Evolutionary conservation across 2,797 vertebrate genomes (phyloP).

Genomic region (Clarias fuscus): DNA sequence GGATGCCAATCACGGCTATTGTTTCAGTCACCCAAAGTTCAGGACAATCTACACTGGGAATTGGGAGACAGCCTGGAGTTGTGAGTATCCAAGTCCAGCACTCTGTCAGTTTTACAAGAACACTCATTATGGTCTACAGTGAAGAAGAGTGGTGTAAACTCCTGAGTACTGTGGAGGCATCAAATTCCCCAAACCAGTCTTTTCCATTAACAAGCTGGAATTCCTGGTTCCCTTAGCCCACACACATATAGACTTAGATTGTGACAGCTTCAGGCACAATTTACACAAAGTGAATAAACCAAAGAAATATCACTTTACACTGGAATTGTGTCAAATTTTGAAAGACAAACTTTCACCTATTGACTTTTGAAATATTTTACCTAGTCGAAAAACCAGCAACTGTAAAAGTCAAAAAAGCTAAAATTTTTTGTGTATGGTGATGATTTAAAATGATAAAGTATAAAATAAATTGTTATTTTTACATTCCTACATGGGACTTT

Average conservation of each 20-base stretch:
- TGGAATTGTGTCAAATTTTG: neutral
- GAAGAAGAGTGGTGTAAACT: slow-evolving; percentile 10
- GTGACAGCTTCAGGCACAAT: neutral
- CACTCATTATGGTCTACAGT: slow-evolving; percentile 2
- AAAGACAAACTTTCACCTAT: neutral
- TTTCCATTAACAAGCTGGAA: slow-evolving; percentile 28
- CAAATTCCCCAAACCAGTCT: slow-evolving; percentile 29
- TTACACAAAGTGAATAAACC: neutral
- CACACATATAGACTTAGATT: neutral
- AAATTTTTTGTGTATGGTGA: neutral
- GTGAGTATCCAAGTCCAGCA: slow-evolving; percentile 2
- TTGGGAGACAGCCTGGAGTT: slow-evolving; percentile 6
- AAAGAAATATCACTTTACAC: slow-evolving; percentile 17
- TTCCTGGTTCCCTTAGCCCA: slow-evolving; percentile 8
- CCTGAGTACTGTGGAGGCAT: slow-evolving; percentile 19
- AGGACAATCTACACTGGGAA: slow-evolving; percentile 14
- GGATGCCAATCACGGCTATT: slow-evolving; percentile 16
- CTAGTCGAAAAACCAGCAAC: neutral
- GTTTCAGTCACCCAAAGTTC: slow-evolving; percentile 34
- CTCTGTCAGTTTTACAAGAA: slow-evolving; percentile 14
- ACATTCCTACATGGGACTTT: neutral
- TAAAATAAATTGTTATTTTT: neutral
- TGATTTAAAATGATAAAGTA: neutral
- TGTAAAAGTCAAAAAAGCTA: neutral
- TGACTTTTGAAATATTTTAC: neutral